phyloP scores from a whole-genome alignment of 2,888 invertebrate species.

The Papilio protenor region DNA sequence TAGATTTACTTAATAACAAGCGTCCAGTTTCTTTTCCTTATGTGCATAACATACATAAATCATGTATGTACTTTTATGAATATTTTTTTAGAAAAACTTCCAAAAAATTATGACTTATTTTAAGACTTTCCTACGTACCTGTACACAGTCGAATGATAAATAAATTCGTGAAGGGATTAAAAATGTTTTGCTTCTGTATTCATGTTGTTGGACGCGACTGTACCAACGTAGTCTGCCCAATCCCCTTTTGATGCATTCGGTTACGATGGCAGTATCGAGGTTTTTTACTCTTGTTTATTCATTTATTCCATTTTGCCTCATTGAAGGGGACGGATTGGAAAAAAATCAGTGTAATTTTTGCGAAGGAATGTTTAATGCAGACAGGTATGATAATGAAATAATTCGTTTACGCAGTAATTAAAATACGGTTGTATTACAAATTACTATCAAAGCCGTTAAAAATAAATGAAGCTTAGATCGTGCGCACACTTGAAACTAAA shows the following conservation, averaged over 20 bases:
- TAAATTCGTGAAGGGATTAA: conserved; percentile 48
- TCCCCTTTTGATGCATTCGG: conserved; percentile 58
- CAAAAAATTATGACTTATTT: too few relatives aligned
- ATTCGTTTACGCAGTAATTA: neutral
- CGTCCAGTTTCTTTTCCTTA: neutral
- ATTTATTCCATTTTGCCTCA: conserved; percentile 24
- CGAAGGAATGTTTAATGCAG: neutral
- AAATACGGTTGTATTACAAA: neutral
- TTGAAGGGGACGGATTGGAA: conserved; percentile 11
- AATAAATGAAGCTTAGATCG: neutral
- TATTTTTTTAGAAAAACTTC: too few relatives aligned
- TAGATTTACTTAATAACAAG: neutral
- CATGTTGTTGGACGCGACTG: conserved; percentile 44
- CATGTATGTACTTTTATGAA: too few relatives aligned
- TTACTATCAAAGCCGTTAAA: neutral
- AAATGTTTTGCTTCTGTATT: conserved; percentile 44
- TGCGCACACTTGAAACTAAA: too few relatives aligned
- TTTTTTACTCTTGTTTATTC: conserved; percentile 46
- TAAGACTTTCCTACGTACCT: neutral
- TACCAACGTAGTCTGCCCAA: conserved; percentile 51
- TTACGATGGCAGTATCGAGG: conserved; percentile 52
- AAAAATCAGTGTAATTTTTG: conserved; percentile 21
- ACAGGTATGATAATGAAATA: neutral
- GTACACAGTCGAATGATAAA: conserved; percentile 19
- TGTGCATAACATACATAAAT: neutral